A percentile compares a stretch with the other conserved stretches of the same genome.
These are phyloP conservation scores for Portunus trituberculatus DNA, from an alignment of 1,140 invertebrate species.

Conservation along the genomic window DNA sequence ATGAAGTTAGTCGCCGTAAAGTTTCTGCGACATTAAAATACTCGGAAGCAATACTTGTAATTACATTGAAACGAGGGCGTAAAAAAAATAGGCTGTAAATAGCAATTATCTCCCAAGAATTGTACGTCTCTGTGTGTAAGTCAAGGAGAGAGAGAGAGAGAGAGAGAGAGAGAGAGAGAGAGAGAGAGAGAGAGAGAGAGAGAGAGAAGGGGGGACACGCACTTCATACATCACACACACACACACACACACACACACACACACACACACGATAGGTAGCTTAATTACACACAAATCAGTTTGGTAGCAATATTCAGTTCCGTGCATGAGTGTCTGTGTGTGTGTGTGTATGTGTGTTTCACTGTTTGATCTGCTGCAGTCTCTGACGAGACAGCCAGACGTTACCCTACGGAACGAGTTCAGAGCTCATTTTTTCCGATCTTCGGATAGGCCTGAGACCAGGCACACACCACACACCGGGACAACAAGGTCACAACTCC, in stretches of 20 bases:
- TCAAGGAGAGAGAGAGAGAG: neutral
- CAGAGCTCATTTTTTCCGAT: no score
- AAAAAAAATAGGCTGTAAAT: neutral
- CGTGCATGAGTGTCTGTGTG: no score
- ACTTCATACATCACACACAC: neutral
- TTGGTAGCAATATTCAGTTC: neutral
- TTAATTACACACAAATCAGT: neutral
- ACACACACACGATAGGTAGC: neutral
- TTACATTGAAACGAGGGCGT: no score
- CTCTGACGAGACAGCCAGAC: no score
- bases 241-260: neutral
- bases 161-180: neutral
- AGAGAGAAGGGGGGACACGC: neutral
- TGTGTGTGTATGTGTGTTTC: neutral
- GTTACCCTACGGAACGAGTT: no score
- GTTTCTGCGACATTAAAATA: no score
- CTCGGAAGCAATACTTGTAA: no score
- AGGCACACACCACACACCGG: no score
- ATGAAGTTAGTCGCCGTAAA: no score
- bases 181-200: neutral
- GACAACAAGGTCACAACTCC: no score
- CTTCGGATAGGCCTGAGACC: no score
- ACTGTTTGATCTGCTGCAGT: no score
- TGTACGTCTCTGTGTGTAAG: neutral
- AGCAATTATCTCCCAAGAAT: neutral